Evolutionary conservation across 2,797 vertebrate genomes (phyloP).

Genomic region (Podarcis siculus): DNA sequence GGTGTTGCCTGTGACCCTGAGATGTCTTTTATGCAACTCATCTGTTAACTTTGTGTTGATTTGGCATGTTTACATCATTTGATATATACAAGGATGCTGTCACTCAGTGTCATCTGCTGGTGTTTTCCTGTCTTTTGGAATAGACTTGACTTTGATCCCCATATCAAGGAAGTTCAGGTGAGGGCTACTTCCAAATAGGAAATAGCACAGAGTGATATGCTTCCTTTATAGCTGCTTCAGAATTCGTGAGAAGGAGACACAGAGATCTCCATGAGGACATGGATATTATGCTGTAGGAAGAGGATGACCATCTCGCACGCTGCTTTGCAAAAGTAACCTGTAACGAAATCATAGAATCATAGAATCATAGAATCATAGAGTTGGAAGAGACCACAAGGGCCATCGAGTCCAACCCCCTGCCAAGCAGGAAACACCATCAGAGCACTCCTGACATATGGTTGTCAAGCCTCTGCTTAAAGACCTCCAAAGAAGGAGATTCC

Average conservation of each 20-base stretch:
- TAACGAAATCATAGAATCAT: too few relatives aligned
- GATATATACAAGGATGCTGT: neutral
- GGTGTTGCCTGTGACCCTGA: neutral
- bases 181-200: neutral
- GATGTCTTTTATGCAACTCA: neutral
- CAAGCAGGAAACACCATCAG: too few relatives aligned
- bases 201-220: neutral
- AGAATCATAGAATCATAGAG: too few relatives aligned
- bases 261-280: neutral
- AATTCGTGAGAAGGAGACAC: neutral
- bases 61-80: slow-evolving; percentile 22
- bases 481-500: too few relatives aligned
- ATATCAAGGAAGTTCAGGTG: slow-evolving; percentile 10
- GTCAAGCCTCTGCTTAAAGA: too few relatives aligned
- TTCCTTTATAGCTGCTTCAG: neutral
- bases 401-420: too few relatives aligned
- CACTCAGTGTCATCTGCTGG: neutral
- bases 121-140: slow-evolving; percentile 25
- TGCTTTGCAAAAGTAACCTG: neutral
- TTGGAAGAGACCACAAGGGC: too few relatives aligned
- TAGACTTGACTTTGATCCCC: slow-evolving; percentile 9
- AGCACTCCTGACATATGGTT: too few relatives aligned
- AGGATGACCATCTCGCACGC: neutral
- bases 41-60: neutral
- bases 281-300: neutral